phyloP scores from a whole-genome alignment of 2,888 invertebrate species.

The Mellilla xanthometata region DNA sequence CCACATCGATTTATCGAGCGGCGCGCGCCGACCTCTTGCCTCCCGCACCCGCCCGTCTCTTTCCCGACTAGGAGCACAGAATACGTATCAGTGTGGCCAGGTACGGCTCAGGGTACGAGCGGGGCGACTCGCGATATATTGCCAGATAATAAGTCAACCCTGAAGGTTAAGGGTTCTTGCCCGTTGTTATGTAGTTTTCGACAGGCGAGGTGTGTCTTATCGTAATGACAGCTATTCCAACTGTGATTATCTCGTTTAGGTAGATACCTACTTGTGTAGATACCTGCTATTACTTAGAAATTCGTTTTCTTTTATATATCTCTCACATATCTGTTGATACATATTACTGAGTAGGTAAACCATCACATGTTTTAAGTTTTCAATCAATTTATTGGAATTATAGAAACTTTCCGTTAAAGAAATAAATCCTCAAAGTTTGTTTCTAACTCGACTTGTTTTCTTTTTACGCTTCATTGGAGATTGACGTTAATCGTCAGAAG shows the following conservation, averaged over 20 bases:
- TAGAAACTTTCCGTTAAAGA: slow-evolving; percentile 6
- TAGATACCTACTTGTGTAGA: neutral
- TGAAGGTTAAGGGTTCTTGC: slow-evolving; percentile 19
- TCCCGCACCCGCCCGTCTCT: slow-evolving; percentile 51
- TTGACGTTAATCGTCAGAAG: slow-evolving; percentile 35
- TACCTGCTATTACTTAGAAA: too few relatives aligned
- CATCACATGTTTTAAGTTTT: neutral
- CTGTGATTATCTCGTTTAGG: neutral
- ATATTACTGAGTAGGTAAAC: neutral
- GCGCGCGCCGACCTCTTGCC: slow-evolving; percentile 71
- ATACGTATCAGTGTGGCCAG: too few relatives aligned
- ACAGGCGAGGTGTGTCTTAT: slow-evolving; percentile 19
- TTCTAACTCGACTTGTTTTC: slow-evolving; percentile 31
- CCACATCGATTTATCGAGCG: slow-evolving; percentile 79
- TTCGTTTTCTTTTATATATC: too few relatives aligned
- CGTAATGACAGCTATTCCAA: slow-evolving; percentile 8
- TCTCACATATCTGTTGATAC: too few relatives aligned
- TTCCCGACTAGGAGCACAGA: slow-evolving; percentile 47
- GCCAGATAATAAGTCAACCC: slow-evolving; percentile 5
- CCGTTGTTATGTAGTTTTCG: slow-evolving; percentile 14
- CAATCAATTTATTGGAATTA: slow-evolving; percentile 17
- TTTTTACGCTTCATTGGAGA: slow-evolving; percentile 34
- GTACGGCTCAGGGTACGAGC: slow-evolving; percentile 27
- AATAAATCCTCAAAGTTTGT: slow-evolving; percentile 17
- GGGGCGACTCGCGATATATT: slow-evolving; percentile 23